Base-by-base conservation (phyloP, 2,888 invertebrate species). In the Celastrina argiolus region DNA sequence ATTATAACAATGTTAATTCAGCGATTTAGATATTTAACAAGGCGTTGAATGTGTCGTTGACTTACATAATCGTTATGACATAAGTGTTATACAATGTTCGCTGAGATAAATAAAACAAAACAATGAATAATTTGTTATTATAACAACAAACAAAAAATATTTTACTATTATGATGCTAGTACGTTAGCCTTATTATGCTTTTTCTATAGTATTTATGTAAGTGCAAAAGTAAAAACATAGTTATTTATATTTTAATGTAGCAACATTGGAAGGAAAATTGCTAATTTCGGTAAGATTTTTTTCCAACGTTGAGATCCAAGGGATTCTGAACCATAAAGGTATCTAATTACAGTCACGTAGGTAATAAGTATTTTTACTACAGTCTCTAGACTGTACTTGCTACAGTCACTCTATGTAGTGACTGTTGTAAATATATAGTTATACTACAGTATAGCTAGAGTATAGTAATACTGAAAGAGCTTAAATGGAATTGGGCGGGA, bases 1-100 rank as follows among this genome's bases (percentile, higher is more conserved):
- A 56, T 31, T 31, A 56, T n/a, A 28, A 56, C 56, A 28, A n/a
- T n/a, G 56, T 56, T 56, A 28, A 56, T 56, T n/a, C n/a, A 56
- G 7, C 31, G 56, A 28, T 26, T 31, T 56, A 56, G n/a, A 58
- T 58, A 31, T 28, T 56, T 31, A 58, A 31, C 58, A 31, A 31
- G n/a, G 58, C n/a, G 58, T 58, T 58, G 16, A 58, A 58, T 31
- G n/a, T 56, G 56, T 31, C 56, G n/a, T 28, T 28, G 31, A 56
- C 26, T 56, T 56, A 56, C n/a, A 31, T 56, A 31, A 58, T 58
- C 7, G 31, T 31, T 56, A 8, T 31, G 28, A 31, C 31, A 31
- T 58, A 58, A 31, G 16, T 10, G 58, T 58, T 58, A 31, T 58
- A 58, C 31, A 58, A 58, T 56, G 28, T 51, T 51, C 14, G 12